Evolutionary conservation across 2,888 invertebrate species (phyloP), one percentile per base, ranked within the genome.

Genomic region (Spilarctia lutea): DNA sequence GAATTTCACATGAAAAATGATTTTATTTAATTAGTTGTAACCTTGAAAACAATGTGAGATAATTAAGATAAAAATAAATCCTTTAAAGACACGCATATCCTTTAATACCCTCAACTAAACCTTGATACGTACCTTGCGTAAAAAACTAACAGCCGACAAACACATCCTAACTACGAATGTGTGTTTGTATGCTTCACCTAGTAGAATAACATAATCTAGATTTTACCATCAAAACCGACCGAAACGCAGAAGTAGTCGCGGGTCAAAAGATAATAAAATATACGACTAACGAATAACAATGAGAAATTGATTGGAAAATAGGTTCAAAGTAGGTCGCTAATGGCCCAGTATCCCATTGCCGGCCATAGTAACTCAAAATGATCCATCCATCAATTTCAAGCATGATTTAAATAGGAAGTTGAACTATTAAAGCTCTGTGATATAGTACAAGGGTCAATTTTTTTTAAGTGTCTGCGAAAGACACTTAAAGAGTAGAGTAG

Each of bases 241-340:
- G 3, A 3, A 45, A 48, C 16, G 20, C 48, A 18, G 4, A 7
- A 18, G 7, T 18, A 48, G 20, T 48, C 20, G 20, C 0, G 20
- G 48, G 6, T n/a, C 48, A 48, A 48, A 48, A 48, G 48, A 20
- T 20, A 48, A 16, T 56, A 56, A 56, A 56, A 56, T 72, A 65
- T 72, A 69, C 30, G 24, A 7, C 70, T 42, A 27, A 65, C 70
- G 73, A 73, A 65, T 70, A 71, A 73, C 71, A 75, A 73, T 73
- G 70, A 66, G 33, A 66, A 60, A 73, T 71, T 72, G 30, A 77
- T 77, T 77, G 74, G 48, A 77, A 77, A 77, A 77, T 77, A 77
- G 76, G 71, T 48, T 48, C 33, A 42, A 66, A 65, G 72, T 74
- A 45, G 76, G 76, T 72, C 73, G 74, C 33, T 74, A 68, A 71